Evolutionary conservation across 1,140 invertebrate species (phyloP), one percentile per base, ranked within the genome.

Genomic region (Drosophila nigrodunni): DNA sequence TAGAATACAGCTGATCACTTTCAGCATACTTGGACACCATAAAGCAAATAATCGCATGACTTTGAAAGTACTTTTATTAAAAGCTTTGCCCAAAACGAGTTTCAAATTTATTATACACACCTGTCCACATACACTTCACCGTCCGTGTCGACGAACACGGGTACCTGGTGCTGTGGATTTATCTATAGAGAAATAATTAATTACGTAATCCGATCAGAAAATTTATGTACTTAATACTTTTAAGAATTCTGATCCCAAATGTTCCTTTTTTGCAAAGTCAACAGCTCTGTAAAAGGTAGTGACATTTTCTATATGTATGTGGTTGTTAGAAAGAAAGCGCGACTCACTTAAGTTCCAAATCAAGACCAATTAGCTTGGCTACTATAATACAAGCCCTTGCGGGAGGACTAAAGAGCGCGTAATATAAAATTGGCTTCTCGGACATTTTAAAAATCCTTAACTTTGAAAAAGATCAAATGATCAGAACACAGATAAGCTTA

Each of bases 1-100:
- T 94, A 0, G 96, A 95, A 88, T 96, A 96, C 0, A 97, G 79
- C 1, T 93, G 80, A 77, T 93, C 93, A 74, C 95, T 94, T 46
- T 94, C 94, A 0, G 94, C 95, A 77, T 97, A 97, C 59, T 95
- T 94, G 58, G 95, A 94, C 7, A 94, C 95, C 75, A 97, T 91
- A 86, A 96, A 97, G 1, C 93, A 89, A 74, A 95, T 93, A 13
- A 96, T 96, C 1, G 96, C 95, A 46, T 96, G 95, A 83, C 96
- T 94, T 80, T 37, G n/a, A 8, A 30, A 30, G n/a, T 39, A 30
- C 30, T 49, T 30, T 34, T 59, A 50, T 18, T 15, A 60, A 25
- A 58, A 11, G 15, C 39, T 57, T 7, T 13, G 30, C 41, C 0
- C 4, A 3, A 47, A 69, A 61, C 25, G 15, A 18, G 34, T 60